Evolutionary conservation across 2,113 vertebrate genomes (phyloP), one percentile per base, ranked within the genome.

Genomic region (Corythaixoides concolor): DNA sequence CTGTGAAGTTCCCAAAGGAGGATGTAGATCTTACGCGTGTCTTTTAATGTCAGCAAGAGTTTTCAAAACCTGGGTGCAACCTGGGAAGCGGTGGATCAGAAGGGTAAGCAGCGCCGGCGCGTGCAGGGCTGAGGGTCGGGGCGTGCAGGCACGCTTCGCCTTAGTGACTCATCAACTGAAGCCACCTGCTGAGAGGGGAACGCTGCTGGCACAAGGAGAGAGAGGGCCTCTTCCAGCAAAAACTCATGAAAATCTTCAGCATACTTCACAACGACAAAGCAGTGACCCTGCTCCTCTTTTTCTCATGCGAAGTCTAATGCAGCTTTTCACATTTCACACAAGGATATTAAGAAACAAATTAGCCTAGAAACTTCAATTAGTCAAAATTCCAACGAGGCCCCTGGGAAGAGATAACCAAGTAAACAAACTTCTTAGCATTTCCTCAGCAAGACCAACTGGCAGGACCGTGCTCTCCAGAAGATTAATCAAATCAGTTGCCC

Each of bases 261-360:
- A 12, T 11, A 58, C 41, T 52, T 41, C 32, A 18, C 3, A 17
- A 21, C 28, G 35, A 11, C 27, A 45, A 52, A 26, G 49, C 88
- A 41, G 64, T 26, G 88, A 49, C 63, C 68, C 56, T 37, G 52
- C 66, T 79, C 52, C 72, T 82, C 83, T 33, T 49, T 45, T 11
- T 6, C 87, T 49, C 63, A 12, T 16, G 3, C 81, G 68, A 83
- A 87, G 63, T 88, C 47, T 70, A 69, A 88, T 47, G 53, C 60
- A 82, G 83, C 66, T 86, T 91, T 88, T 33, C 67, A 69, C n/a
- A 39, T 89, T 93, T 81, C 58, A 62, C 52, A 22, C 43, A 67
- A 70, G 80, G 91, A 72, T 87, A 60, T 45, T 78, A 92, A 56
- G 73, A 79, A 95, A 92, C 56, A 92, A 95, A 95, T 97, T 63